These are phyloP conservation scores for Calcarius lapponicus DNA, from an alignment of 2,797 vertebrate genomes.

Conservation along the genomic window DNA sequence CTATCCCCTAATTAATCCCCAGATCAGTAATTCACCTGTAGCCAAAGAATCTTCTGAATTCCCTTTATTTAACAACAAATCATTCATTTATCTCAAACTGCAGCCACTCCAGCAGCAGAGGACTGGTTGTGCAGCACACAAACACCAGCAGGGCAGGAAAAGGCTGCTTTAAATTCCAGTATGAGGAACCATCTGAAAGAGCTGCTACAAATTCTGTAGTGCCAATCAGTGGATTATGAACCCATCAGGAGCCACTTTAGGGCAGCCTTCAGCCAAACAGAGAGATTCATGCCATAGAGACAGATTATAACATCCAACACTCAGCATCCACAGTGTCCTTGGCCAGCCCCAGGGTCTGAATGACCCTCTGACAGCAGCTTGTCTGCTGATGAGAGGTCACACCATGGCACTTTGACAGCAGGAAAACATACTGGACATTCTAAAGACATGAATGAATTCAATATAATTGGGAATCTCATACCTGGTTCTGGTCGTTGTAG, in stretches of 20 bases:
- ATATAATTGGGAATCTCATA: background rate
- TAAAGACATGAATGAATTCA: background rate
- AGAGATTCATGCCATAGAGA: background rate
- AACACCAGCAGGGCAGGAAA: background rate
- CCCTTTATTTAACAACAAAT: background rate
- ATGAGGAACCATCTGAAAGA: background rate
- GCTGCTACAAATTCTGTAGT: background rate
- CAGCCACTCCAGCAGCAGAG: background rate
- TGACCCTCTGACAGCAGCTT: background rate
- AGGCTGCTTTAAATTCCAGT: background rate
- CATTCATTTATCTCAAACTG: background rate
- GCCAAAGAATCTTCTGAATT: background rate
- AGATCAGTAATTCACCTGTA: background rate
- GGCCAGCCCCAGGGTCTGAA: background rate
- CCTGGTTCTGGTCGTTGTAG: conserved; percentile 85
- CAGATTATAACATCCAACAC: background rate
- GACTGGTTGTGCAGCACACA: background rate
- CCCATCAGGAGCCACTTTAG: background rate
- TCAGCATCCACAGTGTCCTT: background rate
- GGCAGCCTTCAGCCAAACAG: background rate
- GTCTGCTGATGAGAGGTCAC: background rate
- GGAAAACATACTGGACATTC: background rate
- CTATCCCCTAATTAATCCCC: background rate
- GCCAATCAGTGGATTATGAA: background rate
- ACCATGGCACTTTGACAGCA: no score